A percentile compares a stretch with the other conserved stretches of the same genome.
These are phyloP conservation scores for Coptodon bakossiorum DNA, from an alignment of 2,113 vertebrate genomes.

Conservation along the genomic window DNA sequence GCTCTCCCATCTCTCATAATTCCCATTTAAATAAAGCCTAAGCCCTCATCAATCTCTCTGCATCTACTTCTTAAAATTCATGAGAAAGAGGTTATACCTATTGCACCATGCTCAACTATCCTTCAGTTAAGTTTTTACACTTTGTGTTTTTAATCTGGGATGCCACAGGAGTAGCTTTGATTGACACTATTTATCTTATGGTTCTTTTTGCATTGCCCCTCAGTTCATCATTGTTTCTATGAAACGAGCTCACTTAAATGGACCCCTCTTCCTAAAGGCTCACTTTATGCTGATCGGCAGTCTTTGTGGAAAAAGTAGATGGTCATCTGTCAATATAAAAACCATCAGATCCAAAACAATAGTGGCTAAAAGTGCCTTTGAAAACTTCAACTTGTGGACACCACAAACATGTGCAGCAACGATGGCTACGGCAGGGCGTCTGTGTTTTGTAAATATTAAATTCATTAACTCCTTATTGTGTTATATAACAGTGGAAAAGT, in stretches of 20 bases:
- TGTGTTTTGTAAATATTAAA: neutral
- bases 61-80: neutral
- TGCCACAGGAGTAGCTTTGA: neutral
- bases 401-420: neutral
- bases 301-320: neutral
- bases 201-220: neutral
- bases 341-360: neutral
- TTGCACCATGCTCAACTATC: neutral
- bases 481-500: neutral
- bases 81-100: neutral
- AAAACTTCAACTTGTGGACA: neutral
- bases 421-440: neutral
- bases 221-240: neutral
- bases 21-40: conserved; percentile 23
- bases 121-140: neutral
- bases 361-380: neutral
- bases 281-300: neutral
- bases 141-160: neutral
- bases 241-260: neutral
- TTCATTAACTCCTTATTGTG: neutral
- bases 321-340: neutral
- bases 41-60: neutral
- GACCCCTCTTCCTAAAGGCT: neutral
- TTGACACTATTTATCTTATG: neutral
- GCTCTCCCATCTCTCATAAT: conserved; percentile 17